Percentiles rank a stretch among this genome's conserved stretches.
Conservation (phyloP, 2,888 invertebrate genomes). For the Eumacrocentrus americanus region DNA sequence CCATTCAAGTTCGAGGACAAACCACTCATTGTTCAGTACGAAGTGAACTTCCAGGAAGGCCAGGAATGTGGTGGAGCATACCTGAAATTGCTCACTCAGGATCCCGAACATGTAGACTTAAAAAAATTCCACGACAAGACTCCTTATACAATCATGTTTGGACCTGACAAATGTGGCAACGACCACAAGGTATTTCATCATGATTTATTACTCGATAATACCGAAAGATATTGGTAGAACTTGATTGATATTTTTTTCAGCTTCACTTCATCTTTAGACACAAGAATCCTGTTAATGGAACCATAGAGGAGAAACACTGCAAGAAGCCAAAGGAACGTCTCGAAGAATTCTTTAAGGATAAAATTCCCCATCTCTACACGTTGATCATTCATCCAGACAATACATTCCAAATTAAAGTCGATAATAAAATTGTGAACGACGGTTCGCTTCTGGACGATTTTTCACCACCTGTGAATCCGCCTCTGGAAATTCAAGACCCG, state of each 20-base stretch:
- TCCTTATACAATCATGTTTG: conserved; percentile 99
- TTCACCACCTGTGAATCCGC: conserved; percentile 93
- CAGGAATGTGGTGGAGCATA: conserved; percentile 99
- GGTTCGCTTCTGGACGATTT: conserved; percentile 90
- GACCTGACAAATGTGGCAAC: conserved; percentile 98
- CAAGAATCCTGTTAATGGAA: conserved; percentile 90
- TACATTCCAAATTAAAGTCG: conserved; percentile 79
- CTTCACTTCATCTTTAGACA: conserved; percentile 91
- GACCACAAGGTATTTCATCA: conserved; percentile 79
- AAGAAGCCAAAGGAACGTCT: conserved; percentile 86
- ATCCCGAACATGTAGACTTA: conserved; percentile 70
- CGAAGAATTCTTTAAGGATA: conserved; percentile 89
- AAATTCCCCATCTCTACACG: conserved; percentile 87
- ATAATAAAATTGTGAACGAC: conserved; percentile 81
- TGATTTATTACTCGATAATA: conserved; percentile 47
- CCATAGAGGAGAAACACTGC: conserved; percentile 92
- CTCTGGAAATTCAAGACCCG: conserved; percentile 92
- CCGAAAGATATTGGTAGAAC: neutral
- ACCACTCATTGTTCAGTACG: conserved; percentile 91
- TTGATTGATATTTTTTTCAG: conserved; percentile 51
- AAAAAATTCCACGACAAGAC: conserved; percentile 92
- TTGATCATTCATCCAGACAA: conserved; percentile 81
- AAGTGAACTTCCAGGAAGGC: conserved; percentile 91
- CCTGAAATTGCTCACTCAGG: conserved; percentile 85
- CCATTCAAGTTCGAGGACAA: conserved; percentile 84